Evolutionary conservation across 2,888 invertebrate genomes (phyloP), one percentile per base, ranked within the genome.

Genomic region (Meiosimyza decipiens): DNA sequence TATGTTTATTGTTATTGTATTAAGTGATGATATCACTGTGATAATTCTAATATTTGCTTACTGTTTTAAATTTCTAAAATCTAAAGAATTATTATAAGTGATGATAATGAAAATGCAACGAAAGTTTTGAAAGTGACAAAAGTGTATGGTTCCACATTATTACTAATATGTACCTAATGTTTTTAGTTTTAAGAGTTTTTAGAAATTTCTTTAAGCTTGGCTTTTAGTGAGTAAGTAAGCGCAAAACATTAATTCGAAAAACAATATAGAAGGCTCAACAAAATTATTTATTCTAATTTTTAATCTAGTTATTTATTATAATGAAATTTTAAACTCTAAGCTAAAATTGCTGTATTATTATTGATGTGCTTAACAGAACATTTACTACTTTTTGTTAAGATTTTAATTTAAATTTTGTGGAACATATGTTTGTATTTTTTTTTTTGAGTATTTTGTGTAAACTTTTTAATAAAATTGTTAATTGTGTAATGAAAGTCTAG

Each of bases 1-100:
- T 57, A 28, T 47, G 49, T 64, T 70, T 57, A 68, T 22, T 28
- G 4, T 28, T 28, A 28, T 57, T 51, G 16, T 64, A 64, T 55
- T 72, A 74, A 76, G 77, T 76, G 77, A 76, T 77, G 75, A 72
- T 76, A 66, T 75, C 75, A 76, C 75, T 77, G 77, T 76, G 77
- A 77, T 77, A 77, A 75, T 76, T 74, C 74, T 73, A 72, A 69
- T 47, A 63, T 63, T 62, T 73, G 40, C 40, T 40, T 9, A 9
- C 40, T 69, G 59, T 28, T 59, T 28, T 28, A 47, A 69, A 59
- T 16, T 54, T n/a, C 51, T 51, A 51, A 59, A 69, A 59, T 15
- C 28, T 40, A 40, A 69, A 59, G 57, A 22, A 68, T 67, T 67
- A 67, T 67, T 67, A 40, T 67, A 55, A 47, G 47, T 67, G 49